Conservation (phyloP, 2,888 invertebrate species). For the Volucella inanis region DNA sequence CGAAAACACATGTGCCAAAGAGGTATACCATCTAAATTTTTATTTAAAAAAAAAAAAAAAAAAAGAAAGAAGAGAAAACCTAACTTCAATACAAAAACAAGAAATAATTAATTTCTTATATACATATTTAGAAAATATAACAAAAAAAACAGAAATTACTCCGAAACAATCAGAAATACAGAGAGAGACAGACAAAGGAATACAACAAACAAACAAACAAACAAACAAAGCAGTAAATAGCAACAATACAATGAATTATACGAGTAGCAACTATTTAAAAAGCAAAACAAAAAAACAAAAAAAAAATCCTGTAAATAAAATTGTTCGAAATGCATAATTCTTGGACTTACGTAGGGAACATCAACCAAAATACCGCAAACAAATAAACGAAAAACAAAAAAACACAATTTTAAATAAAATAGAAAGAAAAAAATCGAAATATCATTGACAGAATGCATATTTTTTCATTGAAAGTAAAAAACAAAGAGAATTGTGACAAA, state of each 20-base stretch:
- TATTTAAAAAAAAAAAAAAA: constrained; percentile 74
- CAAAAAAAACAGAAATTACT: constrained; percentile 61
- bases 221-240: constrained; percentile 58
- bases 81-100: constrained; percentile 27
- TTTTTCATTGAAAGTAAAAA: constrained; percentile 63
- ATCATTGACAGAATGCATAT: constrained; percentile 74
- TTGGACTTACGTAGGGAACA: constrained; percentile 57
- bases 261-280: constrained; percentile 73
- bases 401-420: background rate
- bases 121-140: constrained; percentile 75
- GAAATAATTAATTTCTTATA: constrained; percentile 34
- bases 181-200: constrained; percentile 74
- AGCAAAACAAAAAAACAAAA: constrained; percentile 49
- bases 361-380: constrained; percentile 46
- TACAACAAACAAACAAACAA: constrained; percentile 58
- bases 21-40: constrained; percentile 68
- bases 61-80: constrained; percentile 7
- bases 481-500: constrained; percentile 54
- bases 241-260: constrained; percentile 73
- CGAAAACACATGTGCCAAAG: constrained; percentile 69
- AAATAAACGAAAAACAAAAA: constrained; percentile 55
- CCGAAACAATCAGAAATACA: constrained; percentile 72
- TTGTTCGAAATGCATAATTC: constrained; percentile 59
- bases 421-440: constrained; percentile 61
- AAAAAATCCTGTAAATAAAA: constrained; percentile 60